Evolutionary conservation across 2,113 vertebrate genomes (phyloP).

Genomic region (Cairina moschata): DNA sequence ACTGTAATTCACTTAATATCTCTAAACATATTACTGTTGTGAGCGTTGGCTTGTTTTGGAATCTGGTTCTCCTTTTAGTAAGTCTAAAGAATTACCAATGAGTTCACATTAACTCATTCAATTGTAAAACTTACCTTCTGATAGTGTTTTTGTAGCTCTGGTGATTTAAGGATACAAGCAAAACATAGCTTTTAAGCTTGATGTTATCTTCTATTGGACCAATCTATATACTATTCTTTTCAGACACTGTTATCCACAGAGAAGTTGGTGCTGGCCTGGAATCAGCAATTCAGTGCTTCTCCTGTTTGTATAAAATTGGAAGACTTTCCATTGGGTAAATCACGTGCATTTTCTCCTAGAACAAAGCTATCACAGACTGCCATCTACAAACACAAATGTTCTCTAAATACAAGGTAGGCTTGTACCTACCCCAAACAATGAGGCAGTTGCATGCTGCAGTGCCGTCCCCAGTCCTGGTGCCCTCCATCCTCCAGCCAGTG

Average conservation of each 20-base stretch:
- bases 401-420: accelerated
- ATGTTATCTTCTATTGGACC: background rate
- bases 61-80: background rate
- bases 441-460: background rate
- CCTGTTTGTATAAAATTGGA: background rate
- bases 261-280: background rate
- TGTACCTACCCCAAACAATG: background rate
- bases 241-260: background rate
- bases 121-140: background rate
- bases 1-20: slow-evolving; percentile 41
- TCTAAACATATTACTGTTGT: slow-evolving; percentile 32
- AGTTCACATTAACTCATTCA: background rate
- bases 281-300: background rate
- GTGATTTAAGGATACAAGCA: background rate
- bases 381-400: background rate
- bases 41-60: background rate
- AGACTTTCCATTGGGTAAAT: background rate
- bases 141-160: background rate
- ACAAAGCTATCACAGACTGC: background rate
- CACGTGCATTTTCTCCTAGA: background rate
- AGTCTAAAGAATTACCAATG: background rate
- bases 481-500: background rate
- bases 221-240: background rate
- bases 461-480: no score
- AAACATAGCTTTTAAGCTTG: background rate